phyloP scores from a whole-genome alignment of 2,113 vertebrate species.

The Ornithorhynchus anatinus region DNA sequence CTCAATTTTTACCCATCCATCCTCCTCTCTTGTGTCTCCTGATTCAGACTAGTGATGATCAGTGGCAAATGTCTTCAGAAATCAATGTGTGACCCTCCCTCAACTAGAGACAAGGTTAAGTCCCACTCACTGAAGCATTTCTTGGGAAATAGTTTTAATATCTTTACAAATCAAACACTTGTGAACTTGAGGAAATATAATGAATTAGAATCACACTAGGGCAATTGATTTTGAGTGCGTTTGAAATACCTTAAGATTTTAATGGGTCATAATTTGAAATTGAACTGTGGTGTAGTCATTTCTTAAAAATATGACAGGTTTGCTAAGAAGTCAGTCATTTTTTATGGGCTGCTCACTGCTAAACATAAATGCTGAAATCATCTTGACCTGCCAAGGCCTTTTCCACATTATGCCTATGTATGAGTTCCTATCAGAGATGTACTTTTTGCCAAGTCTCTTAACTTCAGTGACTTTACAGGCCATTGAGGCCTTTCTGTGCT shows the following conservation, averaged over 20 bases:
- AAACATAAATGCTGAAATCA: constrained; percentile 41
- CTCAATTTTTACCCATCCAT: too few relatives aligned
- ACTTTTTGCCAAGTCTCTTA: constrained; percentile 35
- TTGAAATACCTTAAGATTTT: not conserved
- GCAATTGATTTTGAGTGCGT: not conserved
- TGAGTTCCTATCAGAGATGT: constrained; percentile 13
- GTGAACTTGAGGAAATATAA: not conserved
- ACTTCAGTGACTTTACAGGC: constrained; percentile 35
- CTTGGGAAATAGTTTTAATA: not conserved
- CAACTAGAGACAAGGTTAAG: not conserved
- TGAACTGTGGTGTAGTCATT: not conserved
- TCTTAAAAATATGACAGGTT: constrained; percentile 12
- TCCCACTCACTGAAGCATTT: not conserved
- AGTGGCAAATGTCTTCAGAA: not conserved
- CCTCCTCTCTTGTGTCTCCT: too few relatives aligned
- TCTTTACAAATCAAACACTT: not conserved
- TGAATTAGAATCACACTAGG: not conserved
- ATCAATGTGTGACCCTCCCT: not conserved
- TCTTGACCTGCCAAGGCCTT: not conserved
- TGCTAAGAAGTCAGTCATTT: constrained; percentile 24
- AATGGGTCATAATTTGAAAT: constrained; percentile 12
- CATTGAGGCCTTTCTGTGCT: constrained; percentile 21
- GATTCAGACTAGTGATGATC: not conserved
- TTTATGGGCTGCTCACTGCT: constrained; percentile 21
- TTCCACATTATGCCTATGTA: constrained; percentile 22